phyloP scores from a whole-genome alignment of 2,888 invertebrate genomes.

The Synanthedon vespiformis region DNA sequence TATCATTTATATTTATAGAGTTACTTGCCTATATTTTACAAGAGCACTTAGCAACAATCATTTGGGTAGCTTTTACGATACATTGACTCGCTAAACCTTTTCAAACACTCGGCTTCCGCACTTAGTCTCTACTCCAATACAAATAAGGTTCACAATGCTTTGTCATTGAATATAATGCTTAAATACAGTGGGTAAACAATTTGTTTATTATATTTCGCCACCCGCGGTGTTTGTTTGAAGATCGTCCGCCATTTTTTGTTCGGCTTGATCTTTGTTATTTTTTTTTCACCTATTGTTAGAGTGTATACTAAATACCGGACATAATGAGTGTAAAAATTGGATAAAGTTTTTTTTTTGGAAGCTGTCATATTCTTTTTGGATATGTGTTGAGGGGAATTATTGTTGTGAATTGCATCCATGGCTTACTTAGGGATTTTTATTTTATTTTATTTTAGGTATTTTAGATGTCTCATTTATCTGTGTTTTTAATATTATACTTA shows the following conservation, averaged over 20 bases:
- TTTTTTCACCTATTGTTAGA: conserved; percentile 22
- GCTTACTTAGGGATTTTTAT: too few species aligned
- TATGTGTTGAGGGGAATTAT: too few species aligned
- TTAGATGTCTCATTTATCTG: too few species aligned
- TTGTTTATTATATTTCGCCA: conserved; percentile 20
- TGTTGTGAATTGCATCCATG: too few species aligned
- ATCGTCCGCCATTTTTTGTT: conserved; percentile 21
- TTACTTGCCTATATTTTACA: conserved; percentile 5
- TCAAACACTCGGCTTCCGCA: background rate
- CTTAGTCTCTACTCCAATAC: background rate
- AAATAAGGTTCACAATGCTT: background rate
- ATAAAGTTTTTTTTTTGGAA: conserved; percentile 21
- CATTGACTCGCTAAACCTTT: conserved; percentile 7
- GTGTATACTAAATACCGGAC: conserved; percentile 28
- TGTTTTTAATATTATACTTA: too few species aligned
- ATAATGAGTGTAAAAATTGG: conserved; percentile 46
- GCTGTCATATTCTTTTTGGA: conserved; percentile 2
- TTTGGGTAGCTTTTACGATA: conserved; percentile 19
- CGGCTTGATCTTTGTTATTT: conserved; percentile 17
- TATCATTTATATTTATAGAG: too few species aligned
- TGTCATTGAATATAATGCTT: background rate
- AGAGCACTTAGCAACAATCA: conserved; percentile 11
- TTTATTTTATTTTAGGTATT: too few species aligned
- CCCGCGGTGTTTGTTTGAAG: conserved; percentile 40
- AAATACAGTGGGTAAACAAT: conserved; percentile 1